phyloP scores from a whole-genome alignment of 2,113 vertebrate species.

The Hypocryptadius cinnamomeus region DNA sequence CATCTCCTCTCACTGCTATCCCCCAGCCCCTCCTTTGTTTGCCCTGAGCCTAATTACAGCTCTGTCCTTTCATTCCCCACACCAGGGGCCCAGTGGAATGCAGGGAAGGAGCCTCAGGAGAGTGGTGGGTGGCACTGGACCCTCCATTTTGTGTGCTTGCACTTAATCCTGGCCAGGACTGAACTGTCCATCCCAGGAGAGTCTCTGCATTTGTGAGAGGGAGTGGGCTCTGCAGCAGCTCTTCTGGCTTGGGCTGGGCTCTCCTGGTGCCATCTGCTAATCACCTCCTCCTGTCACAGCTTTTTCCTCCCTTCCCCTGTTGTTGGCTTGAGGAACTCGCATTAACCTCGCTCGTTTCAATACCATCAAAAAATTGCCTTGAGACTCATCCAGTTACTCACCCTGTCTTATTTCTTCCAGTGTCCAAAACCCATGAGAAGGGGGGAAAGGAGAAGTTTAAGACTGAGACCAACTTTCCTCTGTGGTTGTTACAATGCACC shows the following conservation, averaged over 20 bases:
- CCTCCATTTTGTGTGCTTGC: accelerated
- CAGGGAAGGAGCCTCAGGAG: neutral
- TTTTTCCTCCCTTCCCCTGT: neutral
- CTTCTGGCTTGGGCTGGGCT: neutral
- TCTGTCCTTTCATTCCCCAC: neutral
- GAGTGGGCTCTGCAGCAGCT: neutral
- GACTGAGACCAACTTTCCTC: neutral
- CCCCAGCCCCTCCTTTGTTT: neutral
- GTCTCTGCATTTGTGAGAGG: neutral
- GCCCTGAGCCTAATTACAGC: neutral
- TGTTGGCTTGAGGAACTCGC: neutral
- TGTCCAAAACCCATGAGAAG: neutral
- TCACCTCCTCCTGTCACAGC: neutral
- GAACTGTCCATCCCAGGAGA: neutral
- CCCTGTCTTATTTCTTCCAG: neutral
- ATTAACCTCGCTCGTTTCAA: neutral
- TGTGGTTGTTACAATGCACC: neutral
- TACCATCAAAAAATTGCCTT: neutral
- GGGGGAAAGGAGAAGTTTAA: neutral
- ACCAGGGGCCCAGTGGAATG: accelerated
- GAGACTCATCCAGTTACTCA: neutral
- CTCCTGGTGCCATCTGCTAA: neutral
- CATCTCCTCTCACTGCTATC: neutral
- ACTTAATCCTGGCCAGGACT: neutral
- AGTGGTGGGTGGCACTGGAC: accelerated